phyloP scores from a whole-genome alignment of 2,888 invertebrate species.

The Agonopterix subpropinquella region DNA sequence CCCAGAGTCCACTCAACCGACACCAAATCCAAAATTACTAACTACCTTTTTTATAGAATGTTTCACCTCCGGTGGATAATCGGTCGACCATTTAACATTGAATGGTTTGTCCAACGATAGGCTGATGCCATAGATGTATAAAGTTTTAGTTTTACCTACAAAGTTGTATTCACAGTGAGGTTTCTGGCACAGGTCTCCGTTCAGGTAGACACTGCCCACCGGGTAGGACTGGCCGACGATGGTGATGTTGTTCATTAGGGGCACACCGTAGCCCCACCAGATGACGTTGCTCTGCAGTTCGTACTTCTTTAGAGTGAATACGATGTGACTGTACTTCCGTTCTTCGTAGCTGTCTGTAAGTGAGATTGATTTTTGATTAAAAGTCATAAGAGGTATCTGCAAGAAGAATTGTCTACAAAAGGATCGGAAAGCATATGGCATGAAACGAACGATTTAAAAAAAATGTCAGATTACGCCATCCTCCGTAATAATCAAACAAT shows the following conservation, averaged over 20 bases:
- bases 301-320: constrained; percentile 48
- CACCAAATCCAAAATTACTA: too few relatives aligned
- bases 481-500: too few relatives aligned
- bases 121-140: constrained; percentile 18
- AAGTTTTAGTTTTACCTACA: constrained; percentile 23
- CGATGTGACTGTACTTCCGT: constrained; percentile 72
- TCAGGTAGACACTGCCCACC: constrained; percentile 37
- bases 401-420: too few relatives aligned
- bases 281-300: constrained; percentile 29
- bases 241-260: constrained; percentile 42
- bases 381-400: too few relatives aligned
- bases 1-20: too few relatives aligned
- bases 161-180: constrained; percentile 38
- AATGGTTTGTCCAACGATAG: constrained; percentile 51
- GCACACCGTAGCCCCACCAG: constrained; percentile 70
- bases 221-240: constrained; percentile 34
- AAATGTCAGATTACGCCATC: too few relatives aligned
- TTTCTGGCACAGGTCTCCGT: constrained; percentile 35
- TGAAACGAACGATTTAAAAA: too few relatives aligned
- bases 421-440: too few relatives aligned
- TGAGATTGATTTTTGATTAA: not conserved
- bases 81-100: constrained; percentile 36
- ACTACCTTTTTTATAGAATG: too few relatives aligned
- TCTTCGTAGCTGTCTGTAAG: constrained; percentile 76
- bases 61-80: not conserved